Percentiles rank a stretch among this genome's conserved stretches.
These are phyloP conservation scores for Latrodectus geometricus DNA, from an alignment of 1,140 invertebrate species.

Conservation along the genomic window DNA sequence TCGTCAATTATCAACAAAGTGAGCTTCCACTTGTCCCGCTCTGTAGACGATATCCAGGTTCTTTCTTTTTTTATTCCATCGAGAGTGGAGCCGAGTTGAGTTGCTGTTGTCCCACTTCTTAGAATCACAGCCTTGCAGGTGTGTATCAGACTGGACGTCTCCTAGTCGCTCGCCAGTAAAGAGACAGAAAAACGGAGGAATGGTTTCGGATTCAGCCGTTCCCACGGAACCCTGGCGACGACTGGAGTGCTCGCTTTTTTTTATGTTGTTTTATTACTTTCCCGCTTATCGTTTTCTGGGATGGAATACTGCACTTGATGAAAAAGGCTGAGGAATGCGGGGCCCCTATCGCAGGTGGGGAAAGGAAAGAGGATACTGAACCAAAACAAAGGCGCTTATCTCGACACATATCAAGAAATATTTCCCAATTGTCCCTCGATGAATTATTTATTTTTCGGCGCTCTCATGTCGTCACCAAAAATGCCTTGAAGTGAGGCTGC, in stretches of 20 bases:
- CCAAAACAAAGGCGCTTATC: not conserved
- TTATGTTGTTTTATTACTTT: not conserved
- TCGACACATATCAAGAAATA: not conserved
- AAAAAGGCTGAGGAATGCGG: not conserved
- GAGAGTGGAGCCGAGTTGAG: not conserved
- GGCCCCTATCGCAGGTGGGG: not conserved
- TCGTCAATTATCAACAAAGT: conserved; percentile 25
- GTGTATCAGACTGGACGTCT: conserved; percentile 8
- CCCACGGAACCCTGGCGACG: conserved; percentile 6
- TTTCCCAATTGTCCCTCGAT: not conserved
- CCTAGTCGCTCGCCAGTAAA: not conserved
- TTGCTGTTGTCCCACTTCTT: conserved; percentile 5
- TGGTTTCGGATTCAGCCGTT: conserved; percentile 1
- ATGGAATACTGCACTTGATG: not conserved
- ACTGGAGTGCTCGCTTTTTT: not conserved
- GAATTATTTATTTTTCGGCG: not conserved
- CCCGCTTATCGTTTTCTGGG: not conserved
- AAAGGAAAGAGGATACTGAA: not conserved
- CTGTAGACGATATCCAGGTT: not conserved
- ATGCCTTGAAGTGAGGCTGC: no score
- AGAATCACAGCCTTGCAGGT: conserved; percentile 3
- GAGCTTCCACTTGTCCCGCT: conserved; percentile 24
- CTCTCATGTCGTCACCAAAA: not conserved
- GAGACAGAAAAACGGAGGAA: not conserved
- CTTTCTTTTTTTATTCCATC: not conserved